phyloP scores from a whole-genome alignment of 2,888 invertebrate species.

The Eucera pruinosa region DNA sequence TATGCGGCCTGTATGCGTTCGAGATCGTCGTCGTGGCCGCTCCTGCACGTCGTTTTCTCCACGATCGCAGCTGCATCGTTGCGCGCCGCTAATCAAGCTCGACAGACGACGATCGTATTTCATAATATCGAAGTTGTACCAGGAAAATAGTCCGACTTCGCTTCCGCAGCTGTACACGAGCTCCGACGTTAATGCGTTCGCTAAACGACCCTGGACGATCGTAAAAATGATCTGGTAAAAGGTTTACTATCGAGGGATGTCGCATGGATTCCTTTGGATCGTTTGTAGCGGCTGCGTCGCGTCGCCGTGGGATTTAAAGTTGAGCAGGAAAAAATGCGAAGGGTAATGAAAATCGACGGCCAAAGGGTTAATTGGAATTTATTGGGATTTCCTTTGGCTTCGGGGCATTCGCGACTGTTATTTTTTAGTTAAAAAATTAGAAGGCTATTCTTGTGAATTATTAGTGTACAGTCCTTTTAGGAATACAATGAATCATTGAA shows the following conservation, averaged over 20 bases:
- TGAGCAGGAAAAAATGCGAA: slow-evolving; percentile 41
- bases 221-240: too few species aligned
- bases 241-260: not conserved
- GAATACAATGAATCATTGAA: too few species aligned
- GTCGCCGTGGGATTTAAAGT: slow-evolving; percentile 44
- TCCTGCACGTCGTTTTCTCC: slow-evolving; percentile 32
- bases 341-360: slow-evolving; percentile 34
- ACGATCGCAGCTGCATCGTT: slow-evolving; percentile 56
- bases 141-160: slow-evolving; percentile 15
- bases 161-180: slow-evolving; percentile 1
- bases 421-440: slow-evolving; percentile 26
- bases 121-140: slow-evolving; percentile 54
- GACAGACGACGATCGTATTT: slow-evolving; percentile 58
- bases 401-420: slow-evolving; percentile 10
- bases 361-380: slow-evolving; percentile 63
- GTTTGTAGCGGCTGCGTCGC: not conserved
- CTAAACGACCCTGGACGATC: slow-evolving; percentile 24
- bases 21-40: slow-evolving; percentile 8
- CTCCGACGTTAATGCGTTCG: slow-evolving; percentile 29
- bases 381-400: slow-evolving; percentile 37
- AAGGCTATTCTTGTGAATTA: too few species aligned
- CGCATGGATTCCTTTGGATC: slow-evolving; percentile 5
- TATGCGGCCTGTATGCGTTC: not conserved
- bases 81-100: slow-evolving; percentile 56
- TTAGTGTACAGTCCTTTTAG: too few species aligned